Conservation (phyloP, 2,113 vertebrate genomes). For the Daboia siamensis region DNA sequence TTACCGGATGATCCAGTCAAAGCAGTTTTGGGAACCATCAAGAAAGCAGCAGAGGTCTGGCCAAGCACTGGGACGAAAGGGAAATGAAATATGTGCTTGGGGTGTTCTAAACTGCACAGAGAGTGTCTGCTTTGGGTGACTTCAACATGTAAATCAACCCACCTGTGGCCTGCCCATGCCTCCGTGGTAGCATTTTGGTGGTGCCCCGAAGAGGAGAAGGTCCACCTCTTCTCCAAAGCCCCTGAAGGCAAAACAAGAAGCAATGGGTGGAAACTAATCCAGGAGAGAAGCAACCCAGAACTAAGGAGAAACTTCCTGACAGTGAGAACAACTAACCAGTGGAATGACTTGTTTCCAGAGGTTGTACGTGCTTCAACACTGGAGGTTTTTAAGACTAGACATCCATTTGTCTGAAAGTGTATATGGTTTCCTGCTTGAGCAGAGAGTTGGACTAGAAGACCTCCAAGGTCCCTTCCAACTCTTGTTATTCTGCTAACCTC, state of each 20-base stretch:
- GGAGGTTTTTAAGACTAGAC: not conserved
- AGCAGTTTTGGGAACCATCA: not conserved
- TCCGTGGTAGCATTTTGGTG: not conserved
- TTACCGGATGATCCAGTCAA: not conserved
- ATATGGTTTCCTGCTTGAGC: not conserved
- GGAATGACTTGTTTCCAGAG: not conserved
- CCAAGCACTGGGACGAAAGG: not conserved
- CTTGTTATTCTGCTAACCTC: not conserved
- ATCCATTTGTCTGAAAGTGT: not conserved
- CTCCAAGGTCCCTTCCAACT: not conserved
- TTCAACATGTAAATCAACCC: not conserved
- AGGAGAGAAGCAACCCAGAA: not conserved
- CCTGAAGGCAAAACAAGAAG: not conserved
- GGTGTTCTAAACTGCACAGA: not conserved
- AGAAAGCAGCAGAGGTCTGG: no score
- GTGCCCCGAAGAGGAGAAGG: not conserved
- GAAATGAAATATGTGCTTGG: not conserved
- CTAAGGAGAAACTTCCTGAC: not conserved
- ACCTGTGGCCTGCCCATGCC: not conserved
- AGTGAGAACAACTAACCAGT: not conserved
- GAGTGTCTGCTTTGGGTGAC: not conserved
- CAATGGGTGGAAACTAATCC: not conserved
- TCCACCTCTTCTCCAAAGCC: no score
- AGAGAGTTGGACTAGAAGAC: not conserved
- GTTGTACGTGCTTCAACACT: not conserved